Conservation (phyloP, 1,140 invertebrate genomes). For the Saxidomus purpurata region DNA sequence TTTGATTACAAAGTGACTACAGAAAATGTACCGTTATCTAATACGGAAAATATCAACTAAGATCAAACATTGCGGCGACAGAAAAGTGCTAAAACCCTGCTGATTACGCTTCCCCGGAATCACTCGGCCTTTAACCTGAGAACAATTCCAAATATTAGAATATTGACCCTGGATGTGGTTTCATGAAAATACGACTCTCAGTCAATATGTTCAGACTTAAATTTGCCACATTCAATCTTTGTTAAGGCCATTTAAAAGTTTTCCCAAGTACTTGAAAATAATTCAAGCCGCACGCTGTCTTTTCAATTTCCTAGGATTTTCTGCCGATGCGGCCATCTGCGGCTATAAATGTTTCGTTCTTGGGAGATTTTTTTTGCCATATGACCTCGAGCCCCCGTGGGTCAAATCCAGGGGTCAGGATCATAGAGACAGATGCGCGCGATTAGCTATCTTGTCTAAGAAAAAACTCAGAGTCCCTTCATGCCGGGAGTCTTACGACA, state of each 20-base stretch:
- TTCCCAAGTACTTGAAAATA: constrained; percentile 58
- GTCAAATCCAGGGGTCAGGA: constrained; percentile 32
- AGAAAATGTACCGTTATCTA: constrained; percentile 60
- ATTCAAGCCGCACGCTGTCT: constrained; percentile 53
- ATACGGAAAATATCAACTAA: constrained; percentile 2
- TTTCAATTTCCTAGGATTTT: constrained; percentile 56
- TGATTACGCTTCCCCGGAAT: constrained; percentile 32
- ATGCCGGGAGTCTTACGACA: not conserved
- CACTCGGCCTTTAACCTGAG: constrained; percentile 16
- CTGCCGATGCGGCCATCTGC: constrained; percentile 17
- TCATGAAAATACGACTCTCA: constrained; percentile 9
- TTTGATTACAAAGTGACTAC: constrained; percentile 40
- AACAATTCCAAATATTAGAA: constrained; percentile 43
- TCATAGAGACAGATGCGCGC: constrained; percentile 42
- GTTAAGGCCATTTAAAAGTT: constrained; percentile 34
- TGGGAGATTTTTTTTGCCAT: not conserved
- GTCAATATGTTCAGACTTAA: constrained; percentile 63
- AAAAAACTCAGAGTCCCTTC: not conserved
- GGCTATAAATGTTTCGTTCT: constrained; percentile 11
- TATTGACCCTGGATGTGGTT: constrained; percentile 53
- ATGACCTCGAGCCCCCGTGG: constrained; percentile 45
- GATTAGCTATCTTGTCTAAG: constrained; percentile 53
- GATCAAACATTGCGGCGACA: constrained; percentile 47
- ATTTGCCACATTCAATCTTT: constrained; percentile 49
- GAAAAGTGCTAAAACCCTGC: constrained; percentile 32